Evolutionary conservation across 2,797 vertebrate genomes (phyloP).

Genomic region (Tarsius wallacei): DNA sequence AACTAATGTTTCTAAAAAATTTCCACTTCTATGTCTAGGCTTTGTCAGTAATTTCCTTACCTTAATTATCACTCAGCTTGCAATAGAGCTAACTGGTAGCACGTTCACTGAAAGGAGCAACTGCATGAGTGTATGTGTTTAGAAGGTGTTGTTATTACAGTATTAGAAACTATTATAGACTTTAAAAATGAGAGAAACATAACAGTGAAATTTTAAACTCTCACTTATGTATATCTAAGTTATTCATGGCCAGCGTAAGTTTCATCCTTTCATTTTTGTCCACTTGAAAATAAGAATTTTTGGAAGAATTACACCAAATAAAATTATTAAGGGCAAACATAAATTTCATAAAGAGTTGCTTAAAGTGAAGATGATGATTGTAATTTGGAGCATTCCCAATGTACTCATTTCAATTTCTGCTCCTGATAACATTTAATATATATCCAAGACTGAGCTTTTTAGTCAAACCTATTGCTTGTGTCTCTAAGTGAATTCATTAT

Average conservation of each 20-base stretch:
- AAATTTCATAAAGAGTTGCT: not conserved
- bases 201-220: not conserved
- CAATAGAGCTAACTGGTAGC: not conserved
- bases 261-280: conserved; percentile 20
- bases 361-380: conserved; percentile 35
- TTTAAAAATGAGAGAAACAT: conserved; percentile 9
- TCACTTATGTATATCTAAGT: not conserved
- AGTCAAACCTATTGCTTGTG: not conserved
- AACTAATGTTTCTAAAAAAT: conserved; percentile 54
- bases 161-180: not conserved
- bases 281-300: conserved; percentile 46
- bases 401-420: conserved; percentile 8
- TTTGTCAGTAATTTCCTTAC: conserved; percentile 50
- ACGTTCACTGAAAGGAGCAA: not conserved
- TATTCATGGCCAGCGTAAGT: not conserved
- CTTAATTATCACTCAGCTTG: conserved; percentile 44
- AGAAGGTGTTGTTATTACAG: not conserved
- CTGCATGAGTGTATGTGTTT: not conserved
- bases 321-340: not conserved
- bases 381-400: not conserved
- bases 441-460: not conserved
- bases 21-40: not conserved
- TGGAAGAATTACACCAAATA: conserved; percentile 52
- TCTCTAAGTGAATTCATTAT: conserved; percentile 21
- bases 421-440: not conserved